phyloP scores from a whole-genome alignment of 2,113 vertebrate genomes.

The Barnardius zonarius region DNA sequence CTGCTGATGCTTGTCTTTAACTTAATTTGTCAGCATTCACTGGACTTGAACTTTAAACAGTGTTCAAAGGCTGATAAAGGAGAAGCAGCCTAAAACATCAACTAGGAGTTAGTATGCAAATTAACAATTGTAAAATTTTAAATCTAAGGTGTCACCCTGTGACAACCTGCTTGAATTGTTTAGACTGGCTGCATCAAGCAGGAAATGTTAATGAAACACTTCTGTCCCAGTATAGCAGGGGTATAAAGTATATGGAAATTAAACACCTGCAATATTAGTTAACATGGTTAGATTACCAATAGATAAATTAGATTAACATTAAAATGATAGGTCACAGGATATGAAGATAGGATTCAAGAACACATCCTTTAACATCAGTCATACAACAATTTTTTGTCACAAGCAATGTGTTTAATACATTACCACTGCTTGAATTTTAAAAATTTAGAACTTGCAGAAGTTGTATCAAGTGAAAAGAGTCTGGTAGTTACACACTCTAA shows the following conservation, averaged over 20 bases:
- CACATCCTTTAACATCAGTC: neutral
- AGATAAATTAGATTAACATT: neutral
- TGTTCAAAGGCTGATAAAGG: neutral
- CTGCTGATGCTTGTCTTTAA: neutral
- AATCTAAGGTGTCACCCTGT: neutral
- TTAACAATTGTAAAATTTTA: neutral
- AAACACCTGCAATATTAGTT: neutral
- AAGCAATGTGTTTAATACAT: neutral
- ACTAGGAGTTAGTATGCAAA: neutral
- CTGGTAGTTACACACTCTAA: fast-evolving
- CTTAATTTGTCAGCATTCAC: neutral
- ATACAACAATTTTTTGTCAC: neutral
- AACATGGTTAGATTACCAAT: neutral
- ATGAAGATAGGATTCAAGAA: neutral
- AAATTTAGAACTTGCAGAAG: neutral
- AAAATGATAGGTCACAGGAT: neutral
- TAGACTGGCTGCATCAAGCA: neutral
- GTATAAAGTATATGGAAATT: neutral
- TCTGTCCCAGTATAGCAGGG: neutral
- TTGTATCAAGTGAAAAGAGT: neutral
- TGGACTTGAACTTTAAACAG: neutral
- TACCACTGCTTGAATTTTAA: neutral
- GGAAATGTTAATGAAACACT: neutral
- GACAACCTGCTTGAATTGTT: neutral
- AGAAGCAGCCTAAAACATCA: neutral